These are phyloP conservation scores for Asteroscopus sphinx DNA, from an alignment of 2,888 invertebrate species.

Conservation along the genomic window DNA sequence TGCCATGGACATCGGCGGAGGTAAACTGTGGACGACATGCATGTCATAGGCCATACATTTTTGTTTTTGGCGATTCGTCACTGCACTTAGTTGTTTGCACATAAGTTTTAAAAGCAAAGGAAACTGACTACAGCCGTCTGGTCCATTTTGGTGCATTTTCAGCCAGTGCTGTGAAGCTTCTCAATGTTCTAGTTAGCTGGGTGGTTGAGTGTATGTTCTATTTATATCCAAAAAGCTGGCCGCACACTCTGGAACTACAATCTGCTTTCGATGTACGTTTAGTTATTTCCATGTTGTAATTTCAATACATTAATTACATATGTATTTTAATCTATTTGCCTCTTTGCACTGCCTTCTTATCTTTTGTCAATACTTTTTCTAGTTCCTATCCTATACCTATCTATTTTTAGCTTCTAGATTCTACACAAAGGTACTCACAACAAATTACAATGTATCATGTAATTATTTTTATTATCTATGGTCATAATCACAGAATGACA, in stretches of 20 bases:
- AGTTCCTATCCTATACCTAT: conserved; percentile 13
- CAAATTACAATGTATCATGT: conserved; percentile 3
- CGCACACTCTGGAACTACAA: conserved; percentile 62
- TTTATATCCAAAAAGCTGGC: conserved; percentile 81
- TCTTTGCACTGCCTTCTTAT: conserved; percentile 33
- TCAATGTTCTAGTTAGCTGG: conserved; percentile 72
- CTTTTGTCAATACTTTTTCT: conserved; percentile 30
- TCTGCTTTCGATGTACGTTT: conserved; percentile 57
- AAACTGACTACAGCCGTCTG: conserved; percentile 62
- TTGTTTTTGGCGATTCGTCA: conserved; percentile 70
- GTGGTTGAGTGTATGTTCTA: conserved; percentile 79
- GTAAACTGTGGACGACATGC: conserved; percentile 82
- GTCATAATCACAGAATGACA: conserved; percentile 19
- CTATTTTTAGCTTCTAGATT: conserved; percentile 49
- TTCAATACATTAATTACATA: conserved; percentile 27
- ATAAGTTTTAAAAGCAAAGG: conserved; percentile 52
- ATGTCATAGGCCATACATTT: conserved; percentile 73
- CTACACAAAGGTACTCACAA: conserved; percentile 7
- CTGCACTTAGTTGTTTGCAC: conserved; percentile 79
- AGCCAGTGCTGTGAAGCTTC: conserved; percentile 59
- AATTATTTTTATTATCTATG: conserved; percentile 48
- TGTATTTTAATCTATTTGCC: conserved; percentile 29
- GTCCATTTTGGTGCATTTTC: conserved; percentile 64
- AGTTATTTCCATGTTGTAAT: conserved; percentile 43
- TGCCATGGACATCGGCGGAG: conserved; percentile 87